phyloP scores from a whole-genome alignment of 1,140 invertebrate genomes.

The Drosophila pachea region DNA sequence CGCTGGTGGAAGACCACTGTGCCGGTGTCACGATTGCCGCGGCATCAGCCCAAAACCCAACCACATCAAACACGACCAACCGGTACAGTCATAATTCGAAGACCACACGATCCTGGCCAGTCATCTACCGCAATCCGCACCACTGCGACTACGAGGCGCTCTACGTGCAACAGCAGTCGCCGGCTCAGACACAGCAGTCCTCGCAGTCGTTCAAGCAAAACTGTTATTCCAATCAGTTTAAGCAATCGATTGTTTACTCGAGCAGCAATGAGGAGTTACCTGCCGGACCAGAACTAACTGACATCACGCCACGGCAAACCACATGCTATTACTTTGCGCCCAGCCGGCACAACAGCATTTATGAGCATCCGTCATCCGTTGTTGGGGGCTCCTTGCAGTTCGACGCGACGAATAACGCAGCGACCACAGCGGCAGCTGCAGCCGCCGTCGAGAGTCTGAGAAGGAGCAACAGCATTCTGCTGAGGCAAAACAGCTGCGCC shows the following conservation, averaged over 20 bases:
- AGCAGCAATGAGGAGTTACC: constrained; percentile 74
- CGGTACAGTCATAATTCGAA: constrained; percentile 75
- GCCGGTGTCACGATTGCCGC: constrained; percentile 30
- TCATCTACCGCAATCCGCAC: constrained; percentile 77
- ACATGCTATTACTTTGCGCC: constrained; percentile 76
- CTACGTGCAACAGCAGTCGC: constrained; percentile 64
- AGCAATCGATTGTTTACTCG: constrained; percentile 74
- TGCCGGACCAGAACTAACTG: constrained; percentile 38
- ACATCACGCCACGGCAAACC: constrained; percentile 47
- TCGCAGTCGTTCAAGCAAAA: constrained; percentile 69
- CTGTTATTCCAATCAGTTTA: constrained; percentile 77
- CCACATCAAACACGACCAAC: constrained; percentile 39
- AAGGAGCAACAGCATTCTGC: constrained; percentile 71
- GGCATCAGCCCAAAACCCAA: constrained; percentile 6
- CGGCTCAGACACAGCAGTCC: constrained; percentile 31
- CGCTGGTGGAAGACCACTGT: constrained; percentile 57
- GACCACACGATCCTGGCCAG: constrained; percentile 78
- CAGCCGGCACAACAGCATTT: constrained; percentile 77
- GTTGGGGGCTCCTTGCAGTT: constrained; percentile 75
- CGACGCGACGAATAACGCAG: constrained; percentile 53
- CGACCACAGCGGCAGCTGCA: constrained; percentile 70
- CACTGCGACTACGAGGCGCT: constrained; percentile 78
- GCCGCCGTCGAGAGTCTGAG: constrained; percentile 72
- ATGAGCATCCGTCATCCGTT: constrained; percentile 76
- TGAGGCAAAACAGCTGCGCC: constrained; percentile 74